Conservation (phyloP, 2,797 vertebrate species). For the Cyprinodon diabolis region DNA sequence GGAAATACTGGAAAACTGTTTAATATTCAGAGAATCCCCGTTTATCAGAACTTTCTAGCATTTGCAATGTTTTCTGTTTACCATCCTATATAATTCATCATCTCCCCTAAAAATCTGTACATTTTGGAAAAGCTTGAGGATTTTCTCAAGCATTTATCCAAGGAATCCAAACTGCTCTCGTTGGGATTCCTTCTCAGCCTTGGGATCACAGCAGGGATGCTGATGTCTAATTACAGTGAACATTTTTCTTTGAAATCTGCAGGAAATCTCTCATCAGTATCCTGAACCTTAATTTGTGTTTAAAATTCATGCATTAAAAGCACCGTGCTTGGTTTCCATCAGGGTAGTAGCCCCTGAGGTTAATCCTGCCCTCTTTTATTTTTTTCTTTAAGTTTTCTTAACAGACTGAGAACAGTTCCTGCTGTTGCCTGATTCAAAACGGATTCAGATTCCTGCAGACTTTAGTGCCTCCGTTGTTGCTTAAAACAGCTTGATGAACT, state of each 20-base stretch:
- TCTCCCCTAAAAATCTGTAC: slow-evolving; percentile 43
- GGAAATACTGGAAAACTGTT: not conserved
- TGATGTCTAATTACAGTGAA: slow-evolving; percentile 34
- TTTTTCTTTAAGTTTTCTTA: not conserved
- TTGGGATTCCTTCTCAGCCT: slow-evolving; percentile 38
- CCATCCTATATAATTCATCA: slow-evolving; percentile 31
- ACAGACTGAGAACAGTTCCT: not conserved
- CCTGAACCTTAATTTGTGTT: slow-evolving; percentile 30
- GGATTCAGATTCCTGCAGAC: slow-evolving; percentile 24
- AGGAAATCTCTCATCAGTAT: slow-evolving; percentile 7
- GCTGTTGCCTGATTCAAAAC: slow-evolving; percentile 19
- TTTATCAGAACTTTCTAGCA: slow-evolving; percentile 49
- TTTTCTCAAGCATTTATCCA: slow-evolving; percentile 49
- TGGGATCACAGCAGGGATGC: slow-evolving; percentile 40
- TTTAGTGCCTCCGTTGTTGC: not conserved
- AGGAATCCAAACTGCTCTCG: slow-evolving; percentile 59
- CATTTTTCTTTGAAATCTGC: slow-evolving; percentile 29
- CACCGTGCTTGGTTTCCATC: not conserved
- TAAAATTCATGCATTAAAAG: slow-evolving; percentile 12
- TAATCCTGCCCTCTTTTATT: not conserved
- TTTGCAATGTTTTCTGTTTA: slow-evolving; percentile 34
- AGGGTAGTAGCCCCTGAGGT: not conserved
- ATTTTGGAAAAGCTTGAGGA: slow-evolving; percentile 52
- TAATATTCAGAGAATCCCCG: slow-evolving; percentile 20
- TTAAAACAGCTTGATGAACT: slow-evolving; percentile 22